Conservation (phyloP, 2,797 vertebrate species). For the Spinibarbus caldwelli region DNA sequence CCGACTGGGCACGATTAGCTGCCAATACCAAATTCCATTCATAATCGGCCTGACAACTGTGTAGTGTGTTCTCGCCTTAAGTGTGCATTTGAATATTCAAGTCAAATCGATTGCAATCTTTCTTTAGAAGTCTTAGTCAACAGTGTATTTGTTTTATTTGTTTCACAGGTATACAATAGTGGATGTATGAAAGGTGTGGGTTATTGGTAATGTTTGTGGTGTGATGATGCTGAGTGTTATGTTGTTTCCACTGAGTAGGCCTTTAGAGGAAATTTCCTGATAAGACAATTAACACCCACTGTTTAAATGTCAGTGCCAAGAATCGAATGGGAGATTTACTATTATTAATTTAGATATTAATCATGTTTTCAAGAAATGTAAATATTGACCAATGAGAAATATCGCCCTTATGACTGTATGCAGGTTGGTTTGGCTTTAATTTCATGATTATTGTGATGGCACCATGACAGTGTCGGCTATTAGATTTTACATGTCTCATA, state of each 20-base stretch:
- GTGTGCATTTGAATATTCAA: too few species aligned
- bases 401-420: not conserved
- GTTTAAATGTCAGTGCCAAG: not conserved
- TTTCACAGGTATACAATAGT: not conserved
- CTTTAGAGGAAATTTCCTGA: conserved; percentile 33
- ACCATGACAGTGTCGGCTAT: not conserved
- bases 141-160: too few species aligned
- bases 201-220: not conserved
- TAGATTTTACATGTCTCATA: not conserved
- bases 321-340: not conserved
- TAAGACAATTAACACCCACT: not conserved
- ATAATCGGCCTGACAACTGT: too few species aligned
- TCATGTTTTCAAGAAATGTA: conserved; percentile 9
- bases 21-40: too few species aligned
- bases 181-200: conserved; percentile 14
- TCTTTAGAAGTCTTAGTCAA: too few species aligned
- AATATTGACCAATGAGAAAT: not conserved
- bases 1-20: too few species aligned
- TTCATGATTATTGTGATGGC: not conserved
- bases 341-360: conserved; percentile 6
- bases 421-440: not conserved
- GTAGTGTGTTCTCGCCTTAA: too few species aligned
- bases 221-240: conserved; percentile 25
- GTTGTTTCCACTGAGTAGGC: conserved; percentile 41
- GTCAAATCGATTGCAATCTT: not conserved